A percentile compares a stretch with the other conserved stretches of the same genome.
Conservation (phyloP, 2,888 invertebrate species). For the Coleophora deauratella region DNA sequence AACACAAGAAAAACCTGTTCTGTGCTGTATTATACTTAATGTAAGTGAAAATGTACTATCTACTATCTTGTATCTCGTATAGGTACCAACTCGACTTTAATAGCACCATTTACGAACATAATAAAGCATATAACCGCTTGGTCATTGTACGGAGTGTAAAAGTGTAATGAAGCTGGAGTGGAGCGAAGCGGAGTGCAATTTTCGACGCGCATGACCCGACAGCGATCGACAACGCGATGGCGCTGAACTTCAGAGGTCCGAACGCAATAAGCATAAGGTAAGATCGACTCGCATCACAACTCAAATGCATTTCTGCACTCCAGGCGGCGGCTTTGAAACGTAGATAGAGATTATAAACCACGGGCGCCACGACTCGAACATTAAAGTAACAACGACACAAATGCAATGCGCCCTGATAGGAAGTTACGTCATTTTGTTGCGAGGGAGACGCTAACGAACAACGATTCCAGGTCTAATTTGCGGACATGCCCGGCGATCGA, state of each 20-base stretch:
- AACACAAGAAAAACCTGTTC: slow-evolving; percentile 44
- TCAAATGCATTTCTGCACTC: slow-evolving; percentile 56
- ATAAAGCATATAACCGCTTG: slow-evolving; percentile 34
- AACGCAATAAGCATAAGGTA: slow-evolving; percentile 41
- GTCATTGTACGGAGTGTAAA: slow-evolving; percentile 42
- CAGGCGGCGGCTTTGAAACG: slow-evolving; percentile 55
- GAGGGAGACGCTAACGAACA: slow-evolving; percentile 52
- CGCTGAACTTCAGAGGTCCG: slow-evolving; percentile 30
- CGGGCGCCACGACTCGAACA: slow-evolving; percentile 19
- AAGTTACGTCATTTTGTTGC: slow-evolving; percentile 28
- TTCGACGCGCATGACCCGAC: slow-evolving; percentile 37
- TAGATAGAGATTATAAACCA: slow-evolving; percentile 44
- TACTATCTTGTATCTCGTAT: slow-evolving; percentile 37
- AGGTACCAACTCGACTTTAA: slow-evolving; percentile 28
- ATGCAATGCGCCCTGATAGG: slow-evolving; percentile 17
- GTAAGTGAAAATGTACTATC: slow-evolving; percentile 25
- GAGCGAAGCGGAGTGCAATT: slow-evolving; percentile 40
- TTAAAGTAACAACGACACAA: slow-evolving; percentile 16
- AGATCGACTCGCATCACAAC: slow-evolving; percentile 41
- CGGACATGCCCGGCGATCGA: slow-evolving; percentile 71
- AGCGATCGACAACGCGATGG: slow-evolving; percentile 23
- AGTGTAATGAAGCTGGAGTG: slow-evolving; percentile 39
- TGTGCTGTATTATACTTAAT: slow-evolving; percentile 30
- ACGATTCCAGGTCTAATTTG: slow-evolving; percentile 71
- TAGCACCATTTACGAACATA: slow-evolving; percentile 30